A percentile compares a stretch with the other conserved stretches of the same genome.
Evolutionary conservation across 2,113 vertebrate species (phyloP).

Genomic region (Dicentrarchus labrax): DNA sequence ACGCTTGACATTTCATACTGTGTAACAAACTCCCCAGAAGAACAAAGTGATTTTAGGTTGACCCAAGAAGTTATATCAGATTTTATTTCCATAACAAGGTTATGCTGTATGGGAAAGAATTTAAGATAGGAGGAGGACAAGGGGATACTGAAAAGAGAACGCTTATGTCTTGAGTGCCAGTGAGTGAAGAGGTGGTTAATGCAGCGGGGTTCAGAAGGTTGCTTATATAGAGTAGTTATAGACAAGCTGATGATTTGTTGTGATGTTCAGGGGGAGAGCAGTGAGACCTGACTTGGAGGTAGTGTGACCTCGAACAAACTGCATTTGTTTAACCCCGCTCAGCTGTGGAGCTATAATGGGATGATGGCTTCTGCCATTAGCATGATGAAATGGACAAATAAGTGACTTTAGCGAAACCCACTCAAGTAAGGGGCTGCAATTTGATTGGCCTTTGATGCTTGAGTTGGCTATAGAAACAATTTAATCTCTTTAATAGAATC

Average conservation of each 20-base stretch:
- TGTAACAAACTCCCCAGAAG: slow-evolving; percentile 46
- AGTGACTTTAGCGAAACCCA: slow-evolving; percentile 82
- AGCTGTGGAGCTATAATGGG: slow-evolving; percentile 76
- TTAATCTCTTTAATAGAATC: slow-evolving; percentile 84
- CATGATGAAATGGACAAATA: slow-evolving; percentile 88
- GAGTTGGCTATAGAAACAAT: slow-evolving; percentile 85
- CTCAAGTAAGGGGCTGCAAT: slow-evolving; percentile 80
- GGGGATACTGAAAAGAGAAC: slow-evolving; percentile 10
- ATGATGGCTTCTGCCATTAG: slow-evolving; percentile 83
- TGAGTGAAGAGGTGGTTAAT: slow-evolving; percentile 64
- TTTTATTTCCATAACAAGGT: slow-evolving; percentile 40
- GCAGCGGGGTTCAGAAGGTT: slow-evolving; percentile 71
- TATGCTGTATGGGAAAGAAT: slow-evolving; percentile 10
- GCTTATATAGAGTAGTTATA: slow-evolving; percentile 67
- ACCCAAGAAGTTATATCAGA: slow-evolving; percentile 34
- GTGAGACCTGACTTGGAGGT: slow-evolving; percentile 72
- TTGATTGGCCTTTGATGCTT: slow-evolving; percentile 86
- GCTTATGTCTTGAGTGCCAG: slow-evolving; percentile 19
- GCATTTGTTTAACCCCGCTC: slow-evolving; percentile 81
- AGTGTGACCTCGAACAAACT: slow-evolving; percentile 79
- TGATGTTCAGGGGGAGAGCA: slow-evolving; percentile 61
- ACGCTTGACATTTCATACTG: slow-evolving; percentile 53
- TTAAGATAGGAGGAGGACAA: slow-evolving; percentile 20
- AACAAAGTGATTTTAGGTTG: slow-evolving; percentile 44
- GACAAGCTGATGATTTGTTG: slow-evolving; percentile 82